Evolutionary conservation across 2,888 invertebrate genomes (phyloP).

Genomic region (Philhelius pedissequus): DNA sequence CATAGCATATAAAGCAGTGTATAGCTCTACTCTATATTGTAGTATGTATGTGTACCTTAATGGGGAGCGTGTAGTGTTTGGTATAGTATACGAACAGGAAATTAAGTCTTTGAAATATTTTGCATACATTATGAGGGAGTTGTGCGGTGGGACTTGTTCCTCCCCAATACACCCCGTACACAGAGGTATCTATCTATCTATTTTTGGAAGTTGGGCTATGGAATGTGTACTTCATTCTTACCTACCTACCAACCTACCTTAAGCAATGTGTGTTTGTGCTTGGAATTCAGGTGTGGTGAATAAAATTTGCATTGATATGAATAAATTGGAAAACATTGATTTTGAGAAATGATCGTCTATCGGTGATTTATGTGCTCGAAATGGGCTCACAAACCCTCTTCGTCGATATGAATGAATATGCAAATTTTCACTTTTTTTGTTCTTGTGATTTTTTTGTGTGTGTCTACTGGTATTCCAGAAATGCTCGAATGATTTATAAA

Average conservation of each 20-base stretch:
- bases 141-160: neutral
- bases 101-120: slow-evolving; percentile 68
- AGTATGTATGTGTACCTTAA: too few species aligned
- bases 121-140: slow-evolving; percentile 39
- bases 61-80: neutral
- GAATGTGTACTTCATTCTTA: neutral
- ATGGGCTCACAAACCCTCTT: slow-evolving; percentile 15
- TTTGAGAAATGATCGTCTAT: slow-evolving; percentile 52
- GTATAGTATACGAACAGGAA: slow-evolving; percentile 50
- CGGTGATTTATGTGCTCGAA: slow-evolving; percentile 62
- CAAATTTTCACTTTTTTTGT: slow-evolving; percentile 5
- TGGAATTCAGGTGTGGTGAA: slow-evolving; percentile 59
- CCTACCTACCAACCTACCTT: too few species aligned
- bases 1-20: too few species aligned
- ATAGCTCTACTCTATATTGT: neutral
- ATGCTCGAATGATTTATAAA: slow-evolving; percentile 29
- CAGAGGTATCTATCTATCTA: too few species aligned
- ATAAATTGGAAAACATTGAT: slow-evolving; percentile 66
- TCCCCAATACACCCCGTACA: too few species aligned
- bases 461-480: neutral
- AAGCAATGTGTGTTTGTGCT: neutral
- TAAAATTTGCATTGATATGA: slow-evolving; percentile 68
- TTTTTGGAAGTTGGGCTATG: neutral
- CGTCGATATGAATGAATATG: slow-evolving; percentile 23
- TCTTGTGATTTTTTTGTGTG: neutral